A percentile compares a stretch with the other conserved stretches of the same genome.
phyloP scores from a whole-genome alignment of 2,888 invertebrate species.

The Acleris holmiana region DNA sequence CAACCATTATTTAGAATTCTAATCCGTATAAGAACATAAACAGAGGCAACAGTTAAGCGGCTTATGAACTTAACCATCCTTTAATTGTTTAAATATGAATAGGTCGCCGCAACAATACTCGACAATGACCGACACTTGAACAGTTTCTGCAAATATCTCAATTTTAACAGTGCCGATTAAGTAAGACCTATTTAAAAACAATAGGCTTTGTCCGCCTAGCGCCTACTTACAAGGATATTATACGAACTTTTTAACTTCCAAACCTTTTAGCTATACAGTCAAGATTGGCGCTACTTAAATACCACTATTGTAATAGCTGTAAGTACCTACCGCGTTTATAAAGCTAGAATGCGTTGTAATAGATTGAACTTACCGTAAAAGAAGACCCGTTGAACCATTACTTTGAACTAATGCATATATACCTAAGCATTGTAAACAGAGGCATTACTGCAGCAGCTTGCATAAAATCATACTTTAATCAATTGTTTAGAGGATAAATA shows the following conservation, averaged over 20 bases:
- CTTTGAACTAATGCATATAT: constrained; percentile 14
- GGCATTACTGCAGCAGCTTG: not conserved
- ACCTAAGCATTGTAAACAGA: constrained; percentile 4
- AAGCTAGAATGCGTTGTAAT: not conserved
- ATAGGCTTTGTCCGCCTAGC: constrained; percentile 10
- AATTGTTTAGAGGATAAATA: constrained; percentile 19
- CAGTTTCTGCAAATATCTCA: constrained; percentile 27
- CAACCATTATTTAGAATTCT: not conserved
- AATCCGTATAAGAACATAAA: constrained; percentile 21
- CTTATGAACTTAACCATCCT: constrained; percentile 4
- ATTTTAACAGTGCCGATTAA: constrained; percentile 21
- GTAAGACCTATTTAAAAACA: constrained; percentile 28
- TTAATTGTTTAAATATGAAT: constrained; percentile 16
- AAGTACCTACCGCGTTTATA: constrained; percentile 1
- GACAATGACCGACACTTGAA: constrained; percentile 18
- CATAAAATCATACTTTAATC: not conserved
- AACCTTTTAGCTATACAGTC: too few relatives aligned
- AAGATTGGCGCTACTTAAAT: too few relatives aligned
- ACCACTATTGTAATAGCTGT: too few relatives aligned
- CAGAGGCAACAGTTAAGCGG: constrained; percentile 24
- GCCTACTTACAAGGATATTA: constrained; percentile 23
- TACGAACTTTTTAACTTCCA: constrained; percentile 16
- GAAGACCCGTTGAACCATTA: not conserved
- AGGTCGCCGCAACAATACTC: constrained; percentile 41
- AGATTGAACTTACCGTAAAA: not conserved